Conservation (phyloP, 1,140 invertebrate genomes). For the Meloidogyne floridensis region DNA sequence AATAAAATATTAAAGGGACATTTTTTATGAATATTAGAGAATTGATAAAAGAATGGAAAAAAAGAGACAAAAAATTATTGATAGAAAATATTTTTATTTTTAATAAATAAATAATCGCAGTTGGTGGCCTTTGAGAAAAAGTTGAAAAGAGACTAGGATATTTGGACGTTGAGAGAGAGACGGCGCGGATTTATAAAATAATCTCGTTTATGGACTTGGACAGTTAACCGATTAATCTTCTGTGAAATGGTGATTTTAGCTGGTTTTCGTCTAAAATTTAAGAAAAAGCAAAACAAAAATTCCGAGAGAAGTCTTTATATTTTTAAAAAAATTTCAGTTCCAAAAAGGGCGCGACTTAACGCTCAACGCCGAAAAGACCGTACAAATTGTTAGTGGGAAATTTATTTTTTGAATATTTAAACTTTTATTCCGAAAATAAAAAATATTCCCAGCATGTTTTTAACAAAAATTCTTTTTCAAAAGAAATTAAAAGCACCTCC, state of each 20-base stretch:
- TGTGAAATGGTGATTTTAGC: too few species aligned
- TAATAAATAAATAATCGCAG: background rate
- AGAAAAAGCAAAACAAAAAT: too few species aligned
- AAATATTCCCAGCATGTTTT: background rate
- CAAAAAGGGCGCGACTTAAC: too few species aligned
- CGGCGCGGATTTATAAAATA: too few species aligned
- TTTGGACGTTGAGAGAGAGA: too few species aligned
- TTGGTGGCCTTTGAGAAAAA: background rate
- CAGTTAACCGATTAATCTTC: too few species aligned
- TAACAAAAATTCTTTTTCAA: background rate
- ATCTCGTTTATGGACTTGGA: too few species aligned
- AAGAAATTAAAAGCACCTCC: conserved; percentile 2
- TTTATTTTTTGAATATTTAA: background rate
- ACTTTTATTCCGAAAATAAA: background rate
- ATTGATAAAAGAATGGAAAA: background rate
- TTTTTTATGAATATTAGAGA: background rate
- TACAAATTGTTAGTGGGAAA: background rate
- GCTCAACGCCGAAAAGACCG: too few species aligned
- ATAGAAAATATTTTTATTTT: background rate
- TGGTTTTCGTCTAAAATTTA: too few species aligned
- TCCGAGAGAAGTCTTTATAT: too few species aligned
- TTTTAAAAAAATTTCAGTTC: too few species aligned
- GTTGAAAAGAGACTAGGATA: too few species aligned
- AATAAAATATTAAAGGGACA: background rate
- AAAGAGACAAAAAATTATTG: background rate